Base-by-base conservation (phyloP, 2,113 vertebrate genomes). In the Rhea americana region DNA sequence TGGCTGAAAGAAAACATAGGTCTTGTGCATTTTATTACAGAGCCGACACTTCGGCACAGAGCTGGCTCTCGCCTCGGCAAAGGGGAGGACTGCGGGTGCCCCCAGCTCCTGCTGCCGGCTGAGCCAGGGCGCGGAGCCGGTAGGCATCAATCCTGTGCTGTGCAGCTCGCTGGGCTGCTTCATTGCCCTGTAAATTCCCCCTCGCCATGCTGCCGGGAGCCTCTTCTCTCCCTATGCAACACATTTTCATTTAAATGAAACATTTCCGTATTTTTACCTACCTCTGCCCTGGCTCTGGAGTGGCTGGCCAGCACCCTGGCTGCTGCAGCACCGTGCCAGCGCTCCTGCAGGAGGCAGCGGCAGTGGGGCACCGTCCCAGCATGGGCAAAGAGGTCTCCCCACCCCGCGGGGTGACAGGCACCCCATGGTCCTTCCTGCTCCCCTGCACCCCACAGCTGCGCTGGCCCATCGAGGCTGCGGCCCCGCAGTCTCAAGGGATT, bases 391-490 rank as follows among this genome's bases (percentile, higher is more conserved):
- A 47, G 32, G 11, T 59, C 58, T 32, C 58, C 7, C 18, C 16
- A 45, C n/a, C 10, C 32, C 58, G 35, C 19, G 28, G 32, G 58
- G 45, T 47, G 17, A 16, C 45, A 18, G 58, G 58, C n/a, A 30
- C 18, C 16, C 58, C 32, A 5, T 11, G 9, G 18, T 30, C 32
- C 30, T 7, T 70, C 65, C n/a, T 2, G 2, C 48, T 55, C 9
- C 53, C 25, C 26, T 70, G 35, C 1, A 0, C 26, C 70, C 35
- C 1, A 0, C 3, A 0, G 48, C 51, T 50, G 3, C 32, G 7
- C 0, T 0, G 73, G 28, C 28, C 0, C 2, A 74, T 56, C 0
- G 3, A 22, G 7, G 12, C 18, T 37, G 0, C 0, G 86, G 11
- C 45, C 45, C 45, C 15, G 43, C 13, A 13, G 43, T 45, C 13